Evolutionary conservation across 1,140 invertebrate genomes (phyloP), one percentile per base, ranked within the genome.

Genomic region (Bacillus rossius): DNA sequence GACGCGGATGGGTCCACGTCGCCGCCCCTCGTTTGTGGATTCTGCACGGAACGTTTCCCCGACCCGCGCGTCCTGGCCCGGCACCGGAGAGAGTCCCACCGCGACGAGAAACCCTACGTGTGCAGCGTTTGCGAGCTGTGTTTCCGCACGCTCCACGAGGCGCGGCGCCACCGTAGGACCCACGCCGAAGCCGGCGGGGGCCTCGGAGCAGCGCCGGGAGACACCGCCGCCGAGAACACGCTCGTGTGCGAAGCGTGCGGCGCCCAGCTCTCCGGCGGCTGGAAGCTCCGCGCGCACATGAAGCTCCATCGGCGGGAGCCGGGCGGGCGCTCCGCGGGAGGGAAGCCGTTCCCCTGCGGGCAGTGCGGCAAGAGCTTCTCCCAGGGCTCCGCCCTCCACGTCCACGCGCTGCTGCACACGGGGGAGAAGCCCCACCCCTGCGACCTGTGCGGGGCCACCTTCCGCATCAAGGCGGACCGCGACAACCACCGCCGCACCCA

Each of bases 371-470:
- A 77, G 53, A 67, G 70, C 3, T 81, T 81, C 57, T 77, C 79
- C 0, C 80, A 81, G 56, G 75, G 77, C 38, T 79, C 78, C 7
- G 81, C 81, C 64, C 62, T 84, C 1, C 65, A 78, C 1, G 81
- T 80, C 65, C 82, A 84, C 57, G 61, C 71, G n/a, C 74, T 78
- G 42, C 79, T 82, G 57, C 82, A 83, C 62, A 77, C 73, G 1
- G 77, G 78, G 57, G 75, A 77, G 16, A 67, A 76, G 40, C 82
- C 82, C 0, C 82, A 79, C 66, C 69, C 76, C 49, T 85, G 83
- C 65, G 66, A 69, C 19, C 64, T 76, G 13, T 85, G 83, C 66
- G 75, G 73, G 57, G 80, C 80, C 61, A 75, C 76, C 2, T 84
- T 84, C 66, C 26, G 47, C 16, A 58, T 51, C 26, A 59, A 59